Evolutionary conservation across 2,888 invertebrate species (phyloP), one percentile per base, ranked within the genome.

Genomic region (Ormyrus thymus): DNA sequence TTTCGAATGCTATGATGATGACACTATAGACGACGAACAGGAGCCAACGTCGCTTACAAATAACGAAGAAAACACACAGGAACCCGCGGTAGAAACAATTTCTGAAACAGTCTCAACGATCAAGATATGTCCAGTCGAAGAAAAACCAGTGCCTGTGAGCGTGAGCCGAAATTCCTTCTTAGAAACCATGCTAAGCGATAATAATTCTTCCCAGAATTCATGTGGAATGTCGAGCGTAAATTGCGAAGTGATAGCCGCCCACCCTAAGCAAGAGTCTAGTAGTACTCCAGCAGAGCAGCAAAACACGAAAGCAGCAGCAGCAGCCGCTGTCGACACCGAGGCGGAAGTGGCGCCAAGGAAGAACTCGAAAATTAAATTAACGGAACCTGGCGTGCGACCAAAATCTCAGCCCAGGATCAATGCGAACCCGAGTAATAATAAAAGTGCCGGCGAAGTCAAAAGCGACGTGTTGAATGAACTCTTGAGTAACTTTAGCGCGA

Each of bases 391-490:
- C 65, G 11, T 29, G 7, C 71, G 59, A 61, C 11, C 64, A 66
- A 68, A 75, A 55, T 50, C 29, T 48, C 15, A 11, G 10, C 11
- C 9, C 6, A 74, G 29, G 13, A 75, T 72, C 48, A 53, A 75
- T 71, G 46, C 6, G 7, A 55, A 2, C 10, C 9, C 53, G 15
- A 53, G 48, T 10, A 75, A 64, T 48, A 82, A 76, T 29, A 86
- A 82, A 75, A 84, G 81, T 58, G 78, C 79, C 11, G 82, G 83
- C 0, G 86, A 87, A 43, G 85, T 77, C 1, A 89, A 89, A 76
- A 83, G 83, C 81, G 85, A 87, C 50, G 84, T 90, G 64, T 76
- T 90, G 74, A 87, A 85, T 76, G 89, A 90, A 80, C 83, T 90
- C 69, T 82, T 89, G 70, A 84, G 82, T 58, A 89, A 88, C 81